These are phyloP conservation scores for Thryonomys swinderianus DNA, from an alignment of 2,113 vertebrate genomes.

Conservation along the genomic window DNA sequence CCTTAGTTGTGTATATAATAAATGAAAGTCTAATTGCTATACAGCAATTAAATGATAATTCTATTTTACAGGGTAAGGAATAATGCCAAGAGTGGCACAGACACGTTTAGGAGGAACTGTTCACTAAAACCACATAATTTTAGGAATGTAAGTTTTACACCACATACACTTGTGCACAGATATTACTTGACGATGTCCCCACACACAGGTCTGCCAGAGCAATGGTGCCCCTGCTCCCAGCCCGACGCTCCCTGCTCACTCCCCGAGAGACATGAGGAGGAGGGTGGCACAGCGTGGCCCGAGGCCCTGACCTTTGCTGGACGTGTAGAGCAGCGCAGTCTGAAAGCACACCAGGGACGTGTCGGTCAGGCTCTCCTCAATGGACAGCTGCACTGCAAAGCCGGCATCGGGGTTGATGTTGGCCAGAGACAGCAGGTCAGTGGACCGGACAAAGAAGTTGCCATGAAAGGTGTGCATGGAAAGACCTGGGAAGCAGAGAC, in stretches of 20 bases:
- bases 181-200: not conserved
- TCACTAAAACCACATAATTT: not conserved
- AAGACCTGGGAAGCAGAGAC: conserved; percentile 88
- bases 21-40: not conserved
- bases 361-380: conserved; percentile 95
- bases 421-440: conserved; percentile 96
- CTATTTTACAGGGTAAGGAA: conserved; percentile 23
- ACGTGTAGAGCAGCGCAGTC: conserved; percentile 97
- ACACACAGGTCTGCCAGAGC: not conserved
- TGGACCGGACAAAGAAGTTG: conserved; percentile 99
- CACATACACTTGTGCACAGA: not conserved
- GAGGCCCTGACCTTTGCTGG: conserved; percentile 93
- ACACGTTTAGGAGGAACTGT: not conserved
- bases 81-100: not conserved
- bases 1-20: not conserved
- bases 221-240: not conserved
- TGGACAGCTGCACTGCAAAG: conserved; percentile 98
- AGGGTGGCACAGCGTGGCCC: not conserved
- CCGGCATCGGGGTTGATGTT: conserved; percentile 98
- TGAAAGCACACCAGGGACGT: conserved; percentile 98
- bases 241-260: too few relatives aligned
- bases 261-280: not conserved
- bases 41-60: not conserved
- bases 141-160: not conserved
- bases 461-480: conserved; percentile 99